Base-by-base conservation (phyloP, 37 sponge, comb jelly and placozoan species). In the Bolinopsis microptera region DNA sequence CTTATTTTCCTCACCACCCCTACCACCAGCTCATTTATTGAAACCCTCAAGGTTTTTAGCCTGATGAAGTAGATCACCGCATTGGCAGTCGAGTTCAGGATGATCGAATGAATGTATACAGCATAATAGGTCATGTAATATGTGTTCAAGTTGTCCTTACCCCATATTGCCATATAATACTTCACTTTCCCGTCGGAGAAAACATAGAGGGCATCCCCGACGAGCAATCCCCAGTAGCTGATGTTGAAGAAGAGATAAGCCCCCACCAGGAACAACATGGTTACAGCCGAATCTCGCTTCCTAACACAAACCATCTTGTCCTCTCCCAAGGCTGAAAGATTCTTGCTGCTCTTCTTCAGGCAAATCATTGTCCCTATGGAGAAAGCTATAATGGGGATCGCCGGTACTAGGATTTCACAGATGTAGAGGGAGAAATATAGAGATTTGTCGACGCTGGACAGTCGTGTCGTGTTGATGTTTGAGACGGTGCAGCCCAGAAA, bases 361-460 rank as follows among this genome's bases (percentile, higher is more conserved):
- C 33, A 32, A 36, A 77, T 16, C 33, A 77, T 32, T 31, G 80
- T 77, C 9, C 33, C 36, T 1, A 77, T 18, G 35, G 80, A 77
- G 80, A 77, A 77, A 18, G 33, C 34, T 9, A 77, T 32, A 1
- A 77, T 77, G 35, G 80, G 36, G 21, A 77, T 32, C 1, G 80
- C 80, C 3, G 80, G 80, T 0, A 77, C 80, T 8, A 77, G 80
- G 18, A 77, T 77, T 18, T 77, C 80, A 32, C 34, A 77, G 33
- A 77, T 34, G 80, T 77, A 77, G 80, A 77, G 80, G 18, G 0
- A 16, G 9, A 77, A 31, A 18, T 77, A 77, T 1, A 32, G 1
- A 32, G 21, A 2, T 32, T 77, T 77, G 32, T 77, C 80, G 80
- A 34, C 37, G 8, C 9, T 32, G 1, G 8, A 0, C 1, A 77